These are phyloP conservation scores for Entosphenus tridentatus DNA, from an alignment of 2,113 vertebrate genomes.

Conservation along the genomic window DNA sequence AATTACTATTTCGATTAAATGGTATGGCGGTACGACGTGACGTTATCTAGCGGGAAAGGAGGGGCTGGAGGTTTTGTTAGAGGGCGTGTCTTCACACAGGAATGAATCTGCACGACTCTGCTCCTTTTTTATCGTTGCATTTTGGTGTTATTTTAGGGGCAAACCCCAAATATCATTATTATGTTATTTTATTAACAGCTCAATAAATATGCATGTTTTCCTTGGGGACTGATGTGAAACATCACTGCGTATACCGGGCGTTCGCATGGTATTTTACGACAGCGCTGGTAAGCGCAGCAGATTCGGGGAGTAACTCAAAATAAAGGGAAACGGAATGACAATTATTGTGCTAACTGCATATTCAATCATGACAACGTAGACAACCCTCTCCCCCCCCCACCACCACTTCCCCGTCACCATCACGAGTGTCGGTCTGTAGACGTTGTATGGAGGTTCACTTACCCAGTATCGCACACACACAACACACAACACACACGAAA, in stretches of 20 bases:
- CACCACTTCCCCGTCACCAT: too few species aligned
- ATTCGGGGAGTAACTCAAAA: slow-evolving; percentile 1
- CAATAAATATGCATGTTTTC: neutral
- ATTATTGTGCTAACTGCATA: slow-evolving; percentile 2
- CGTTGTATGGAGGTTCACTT: too few species aligned
- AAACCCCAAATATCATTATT: too few species aligned
- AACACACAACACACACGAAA: too few species aligned
- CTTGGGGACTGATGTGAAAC: neutral
- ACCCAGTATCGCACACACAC: too few species aligned
- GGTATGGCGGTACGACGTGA: neutral
- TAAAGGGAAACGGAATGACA: neutral
- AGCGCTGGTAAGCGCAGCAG: neutral
- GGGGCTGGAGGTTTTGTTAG: neutral
- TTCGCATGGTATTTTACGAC: neutral
- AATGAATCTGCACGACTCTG: slow-evolving; percentile 1
- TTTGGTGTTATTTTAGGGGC: too few species aligned
- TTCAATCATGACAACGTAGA: neutral
- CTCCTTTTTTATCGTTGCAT: neutral
- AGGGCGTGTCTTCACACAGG: neutral
- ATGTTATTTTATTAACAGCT: neutral
- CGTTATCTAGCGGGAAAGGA: neutral
- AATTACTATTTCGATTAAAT: neutral
- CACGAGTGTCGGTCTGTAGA: too few species aligned
- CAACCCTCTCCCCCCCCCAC: too few species aligned
- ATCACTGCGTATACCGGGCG: neutral